phyloP scores from a whole-genome alignment of 2,113 vertebrate genomes.

The Pica pica region DNA sequence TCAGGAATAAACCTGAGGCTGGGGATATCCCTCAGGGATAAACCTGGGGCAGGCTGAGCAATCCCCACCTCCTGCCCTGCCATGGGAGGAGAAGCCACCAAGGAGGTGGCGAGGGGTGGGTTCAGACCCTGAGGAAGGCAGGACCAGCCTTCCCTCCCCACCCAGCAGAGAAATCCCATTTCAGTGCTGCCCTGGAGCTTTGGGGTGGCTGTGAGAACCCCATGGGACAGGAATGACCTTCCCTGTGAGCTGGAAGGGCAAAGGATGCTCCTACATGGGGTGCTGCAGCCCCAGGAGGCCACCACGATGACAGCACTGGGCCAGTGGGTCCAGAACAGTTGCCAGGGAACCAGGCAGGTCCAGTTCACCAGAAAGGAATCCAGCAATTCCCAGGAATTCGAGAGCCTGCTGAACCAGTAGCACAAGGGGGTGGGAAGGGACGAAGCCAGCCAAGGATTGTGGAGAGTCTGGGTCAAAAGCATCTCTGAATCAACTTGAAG shows the following conservation, averaged over 20 bases:
- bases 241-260: not conserved
- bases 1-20: not conserved
- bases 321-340: not conserved
- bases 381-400: not conserved
- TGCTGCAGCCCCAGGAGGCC: not conserved
- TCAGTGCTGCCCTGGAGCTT: not conserved
- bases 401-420: not conserved
- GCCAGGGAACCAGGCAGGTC: not conserved
- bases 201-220: not conserved
- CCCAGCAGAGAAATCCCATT: not conserved
- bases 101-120: not conserved
- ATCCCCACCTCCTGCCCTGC: not conserved
- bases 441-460: not conserved
- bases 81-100: not conserved
- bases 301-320: accelerated
- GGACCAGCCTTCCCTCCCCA: not conserved
- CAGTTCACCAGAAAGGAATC: not conserved
- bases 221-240: not conserved
- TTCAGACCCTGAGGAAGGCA: accelerated
- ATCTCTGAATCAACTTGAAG: not conserved
- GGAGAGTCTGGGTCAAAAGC: not conserved
- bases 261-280: not conserved
- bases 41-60: not conserved
- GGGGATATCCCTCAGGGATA: not conserved
- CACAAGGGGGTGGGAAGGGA: not conserved